These are phyloP conservation scores for Polylopha cassiicola DNA, from an alignment of 2,888 invertebrate genomes.

Conservation along the genomic window DNA sequence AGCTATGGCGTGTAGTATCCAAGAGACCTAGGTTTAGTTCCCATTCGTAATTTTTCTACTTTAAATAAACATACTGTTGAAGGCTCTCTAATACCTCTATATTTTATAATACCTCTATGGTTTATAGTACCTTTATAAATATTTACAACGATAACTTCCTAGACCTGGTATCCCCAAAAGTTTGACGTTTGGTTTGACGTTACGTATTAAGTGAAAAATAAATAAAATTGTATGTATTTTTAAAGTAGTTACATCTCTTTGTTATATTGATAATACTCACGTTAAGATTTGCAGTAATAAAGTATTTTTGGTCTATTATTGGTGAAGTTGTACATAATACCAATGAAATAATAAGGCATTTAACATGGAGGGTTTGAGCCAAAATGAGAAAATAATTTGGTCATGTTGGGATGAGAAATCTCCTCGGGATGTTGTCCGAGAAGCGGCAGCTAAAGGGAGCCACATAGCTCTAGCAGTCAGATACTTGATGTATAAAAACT, in stretches of 20 bases:
- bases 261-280: constrained; percentile 3
- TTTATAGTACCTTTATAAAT: too few relatives aligned
- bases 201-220: constrained; percentile 1
- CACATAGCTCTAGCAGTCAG: constrained; percentile 77
- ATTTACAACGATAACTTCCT: too few relatives aligned
- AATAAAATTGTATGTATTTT: constrained; percentile 4
- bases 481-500: constrained; percentile 76
- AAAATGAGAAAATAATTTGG: constrained; percentile 80
- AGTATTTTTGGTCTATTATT: too few relatives aligned
- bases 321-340: too few relatives aligned
- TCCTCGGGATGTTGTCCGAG: constrained; percentile 80
- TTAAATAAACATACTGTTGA: too few relatives aligned
- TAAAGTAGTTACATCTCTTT: not conserved
- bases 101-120: too few relatives aligned
- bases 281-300: not conserved
- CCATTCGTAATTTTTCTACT: too few relatives aligned
- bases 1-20: too few relatives aligned
- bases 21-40: too few relatives aligned
- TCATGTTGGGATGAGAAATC: constrained; percentile 80
- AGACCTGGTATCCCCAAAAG: too few relatives aligned
- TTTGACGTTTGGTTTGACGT: constrained; percentile 12
- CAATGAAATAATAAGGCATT: too few relatives aligned
- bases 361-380: constrained; percentile 75
- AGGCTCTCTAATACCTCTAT: too few relatives aligned
- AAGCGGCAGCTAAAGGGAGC: constrained; percentile 82